phyloP scores from a whole-genome alignment of 2,797 vertebrate genomes.

The Enoplosus armatus region DNA sequence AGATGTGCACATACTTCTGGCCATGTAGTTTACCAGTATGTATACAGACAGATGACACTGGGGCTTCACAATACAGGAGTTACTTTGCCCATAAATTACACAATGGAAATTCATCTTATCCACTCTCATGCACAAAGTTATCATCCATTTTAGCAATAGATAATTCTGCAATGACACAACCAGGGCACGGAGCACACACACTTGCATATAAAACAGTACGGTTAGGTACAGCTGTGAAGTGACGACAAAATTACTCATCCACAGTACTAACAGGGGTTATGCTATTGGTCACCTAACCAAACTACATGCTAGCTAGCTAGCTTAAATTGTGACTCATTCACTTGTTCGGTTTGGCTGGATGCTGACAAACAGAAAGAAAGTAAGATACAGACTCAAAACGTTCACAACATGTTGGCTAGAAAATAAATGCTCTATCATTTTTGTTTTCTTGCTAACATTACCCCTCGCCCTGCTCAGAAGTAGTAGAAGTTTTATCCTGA shows the following conservation, averaged over 20 bases:
- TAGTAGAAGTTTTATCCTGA: no score
- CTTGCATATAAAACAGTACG: neutral
- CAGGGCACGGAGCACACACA: neutral
- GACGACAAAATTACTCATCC: neutral
- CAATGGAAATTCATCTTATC: neutral
- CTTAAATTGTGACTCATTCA: neutral
- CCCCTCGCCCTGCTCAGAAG: neutral
- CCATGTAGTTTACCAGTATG: neutral
- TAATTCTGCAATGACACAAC: no score
- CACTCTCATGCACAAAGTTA: neutral
- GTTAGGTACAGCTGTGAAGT: no score
- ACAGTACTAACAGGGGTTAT: neutral
- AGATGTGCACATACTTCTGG: neutral
- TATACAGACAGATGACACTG: no score
- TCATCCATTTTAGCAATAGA: neutral
- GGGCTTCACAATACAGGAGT: neutral
- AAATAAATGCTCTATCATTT: fast-evolving
- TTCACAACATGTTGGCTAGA: neutral
- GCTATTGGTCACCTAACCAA: neutral
- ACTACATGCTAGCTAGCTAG: slow-evolving; percentile 9
- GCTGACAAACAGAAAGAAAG: fast-evolving
- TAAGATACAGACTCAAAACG: neutral
- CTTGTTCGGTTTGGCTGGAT: neutral
- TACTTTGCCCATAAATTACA: neutral
- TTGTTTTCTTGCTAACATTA: neutral